These are phyloP conservation scores for Lampropteryx suffumata DNA, from an alignment of 2,888 invertebrate genomes.

Conservation along the genomic window DNA sequence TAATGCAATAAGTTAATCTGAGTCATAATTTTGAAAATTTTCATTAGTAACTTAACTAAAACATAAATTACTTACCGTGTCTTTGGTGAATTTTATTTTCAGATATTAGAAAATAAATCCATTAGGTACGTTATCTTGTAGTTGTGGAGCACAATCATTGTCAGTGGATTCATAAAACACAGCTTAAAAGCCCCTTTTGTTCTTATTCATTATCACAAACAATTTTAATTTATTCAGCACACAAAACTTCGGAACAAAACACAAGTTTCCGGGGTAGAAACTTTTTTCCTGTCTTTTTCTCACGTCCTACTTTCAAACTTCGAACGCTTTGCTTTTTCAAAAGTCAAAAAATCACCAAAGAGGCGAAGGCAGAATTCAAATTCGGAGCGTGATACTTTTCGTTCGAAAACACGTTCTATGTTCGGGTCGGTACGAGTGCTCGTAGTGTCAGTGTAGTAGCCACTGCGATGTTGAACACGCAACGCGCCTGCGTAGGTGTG, in stretches of 20 bases:
- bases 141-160: background rate
- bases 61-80: background rate
- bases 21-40: no score
- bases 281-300: slow-evolving; percentile 7
- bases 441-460: slow-evolving; percentile 58
- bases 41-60: no score
- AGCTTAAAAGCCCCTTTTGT: background rate
- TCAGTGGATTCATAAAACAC: slow-evolving; percentile 7
- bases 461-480: slow-evolving; percentile 66
- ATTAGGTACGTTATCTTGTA: background rate
- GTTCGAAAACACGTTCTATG: slow-evolving; percentile 24
- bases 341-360: slow-evolving; percentile 10
- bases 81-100: background rate
- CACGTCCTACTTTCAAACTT: slow-evolving; percentile 21
- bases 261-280: slow-evolving; percentile 24
- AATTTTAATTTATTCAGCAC: slow-evolving; percentile 26
- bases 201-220: slow-evolving; percentile 14
- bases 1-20: no score
- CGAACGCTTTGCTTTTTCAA: slow-evolving; percentile 20
- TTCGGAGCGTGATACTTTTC: slow-evolving; percentile 40
- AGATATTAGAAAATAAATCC: slow-evolving; percentile 2
- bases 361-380: slow-evolving; percentile 23
- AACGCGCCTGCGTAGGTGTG: slow-evolving; percentile 77
- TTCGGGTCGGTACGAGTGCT: slow-evolving; percentile 52
- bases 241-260: slow-evolving; percentile 28